Evolutionary conservation across 92 coral and sea anemone species (phyloP).

Genomic region (Scolanthus callimorphus): DNA sequence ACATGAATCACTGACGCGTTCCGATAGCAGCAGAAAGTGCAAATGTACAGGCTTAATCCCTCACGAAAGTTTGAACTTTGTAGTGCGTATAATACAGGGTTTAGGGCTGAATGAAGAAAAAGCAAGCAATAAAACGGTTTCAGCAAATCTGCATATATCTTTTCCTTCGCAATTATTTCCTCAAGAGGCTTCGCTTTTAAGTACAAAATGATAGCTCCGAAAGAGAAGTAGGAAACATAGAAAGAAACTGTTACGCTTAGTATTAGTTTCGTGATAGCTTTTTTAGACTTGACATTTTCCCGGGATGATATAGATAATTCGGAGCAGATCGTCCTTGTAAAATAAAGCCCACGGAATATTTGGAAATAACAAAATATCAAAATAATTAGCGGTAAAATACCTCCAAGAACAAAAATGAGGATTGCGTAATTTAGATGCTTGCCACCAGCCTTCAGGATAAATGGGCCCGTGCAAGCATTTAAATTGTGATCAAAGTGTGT

Average conservation of each 20-base stretch:
- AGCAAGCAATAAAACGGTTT: background rate
- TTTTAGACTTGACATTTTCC: background rate
- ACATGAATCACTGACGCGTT: too few relatives aligned
- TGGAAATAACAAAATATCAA: background rate
- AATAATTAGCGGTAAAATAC: background rate
- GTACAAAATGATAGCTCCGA: background rate
- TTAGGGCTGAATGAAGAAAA: background rate
- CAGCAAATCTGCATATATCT: background rate
- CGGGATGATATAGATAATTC: background rate
- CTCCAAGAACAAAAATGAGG: background rate
- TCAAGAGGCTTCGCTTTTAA: background rate
- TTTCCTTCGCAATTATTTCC: background rate
- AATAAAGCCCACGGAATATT: conserved; percentile 1
- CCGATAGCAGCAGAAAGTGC: too few relatives aligned
- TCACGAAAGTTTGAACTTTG: background rate
- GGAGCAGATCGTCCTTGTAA: conserved; percentile 1
- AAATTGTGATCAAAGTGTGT: background rate
- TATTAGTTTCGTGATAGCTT: background rate
- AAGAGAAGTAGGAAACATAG: background rate
- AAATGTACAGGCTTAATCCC: too few relatives aligned
- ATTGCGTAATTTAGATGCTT: background rate
- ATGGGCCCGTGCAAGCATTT: background rate
- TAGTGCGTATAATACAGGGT: background rate
- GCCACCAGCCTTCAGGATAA: background rate
- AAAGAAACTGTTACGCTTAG: background rate